Base-by-base conservation (phyloP, 1,140 invertebrate species). In the Caenorhabditis brenneri region DNA sequence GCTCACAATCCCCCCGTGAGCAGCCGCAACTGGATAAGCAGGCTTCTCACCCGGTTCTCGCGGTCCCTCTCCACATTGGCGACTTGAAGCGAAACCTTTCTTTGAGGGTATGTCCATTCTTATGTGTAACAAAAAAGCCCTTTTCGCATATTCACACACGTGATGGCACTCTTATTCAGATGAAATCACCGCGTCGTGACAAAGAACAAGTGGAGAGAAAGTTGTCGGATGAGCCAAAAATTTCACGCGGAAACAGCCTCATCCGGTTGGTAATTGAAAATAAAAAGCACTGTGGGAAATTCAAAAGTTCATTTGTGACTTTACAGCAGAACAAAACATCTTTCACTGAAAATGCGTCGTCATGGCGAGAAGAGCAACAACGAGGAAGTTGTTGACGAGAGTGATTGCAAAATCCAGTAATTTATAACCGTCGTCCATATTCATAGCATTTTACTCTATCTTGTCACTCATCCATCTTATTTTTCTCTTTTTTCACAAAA, bases 331-430 rank as follows among this genome's bases (percentile, higher is more conserved):
- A 88, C 87, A 6, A 88, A 88, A 53, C 87, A 88, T 69, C 80
- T 88, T 12, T 88, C 87, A 2, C 55, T 88, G n/a, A 88, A 88
- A 58, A 84, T 88, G 83, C 42, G 85, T 42, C 36, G 85, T 22
- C 83, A 81, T 60, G 85, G 84, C 19, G 84, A 81, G 27, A 81
- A 86, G 33, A 74, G 46, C 29, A 69, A 81, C 22, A 46, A 51
- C 1, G 83, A 86, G 55, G 84, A 81, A 51, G 27, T 79, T 1
- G 79, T 84, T 6, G 85, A 86, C 24, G 83, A 86, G 33, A 85
- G 83, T 53, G 85, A 86, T 53, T 86, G 85, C 74, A 85, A 86
- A 46, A 86, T 86, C 33, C 82, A 83, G 51, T 86, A 58, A 74
- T 42, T 74, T 6, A 39, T 24, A 10, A 1, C 16, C 24, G 16